Conservation (phyloP, 2,888 invertebrate species). For the Drosophila bunnanda region DNA sequence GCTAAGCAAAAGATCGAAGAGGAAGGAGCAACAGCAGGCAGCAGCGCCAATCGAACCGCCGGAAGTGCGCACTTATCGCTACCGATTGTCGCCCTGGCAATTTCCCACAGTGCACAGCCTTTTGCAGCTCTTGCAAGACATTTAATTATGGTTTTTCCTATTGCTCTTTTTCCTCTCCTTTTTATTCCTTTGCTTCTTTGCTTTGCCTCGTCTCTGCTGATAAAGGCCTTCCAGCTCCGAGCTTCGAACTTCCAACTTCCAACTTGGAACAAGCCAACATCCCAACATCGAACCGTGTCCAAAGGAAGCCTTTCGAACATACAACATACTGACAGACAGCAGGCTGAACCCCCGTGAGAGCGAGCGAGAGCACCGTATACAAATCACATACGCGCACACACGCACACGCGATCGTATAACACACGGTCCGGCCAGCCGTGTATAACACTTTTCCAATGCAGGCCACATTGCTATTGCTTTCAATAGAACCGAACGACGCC, state of each 20-base stretch:
- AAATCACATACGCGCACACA: slow-evolving; percentile 55
- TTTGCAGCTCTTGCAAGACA: slow-evolving; percentile 31
- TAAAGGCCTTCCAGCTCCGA: slow-evolving; percentile 27
- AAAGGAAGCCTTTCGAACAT: slow-evolving; percentile 21
- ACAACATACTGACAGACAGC: slow-evolving; percentile 23
- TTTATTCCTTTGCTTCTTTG: slow-evolving; percentile 3
- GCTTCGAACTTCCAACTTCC: slow-evolving; percentile 43
- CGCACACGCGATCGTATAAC: slow-evolving; percentile 66
- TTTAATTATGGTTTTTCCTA: slow-evolving; percentile 58
- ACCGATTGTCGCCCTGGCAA: slow-evolving; percentile 68
- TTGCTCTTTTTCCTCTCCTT: slow-evolving; percentile 1
- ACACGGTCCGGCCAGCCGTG: slow-evolving; percentile 33
- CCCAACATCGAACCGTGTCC: slow-evolving; percentile 62
- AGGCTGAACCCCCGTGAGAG: slow-evolving; percentile 18
- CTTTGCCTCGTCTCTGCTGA: slow-evolving; percentile 35
- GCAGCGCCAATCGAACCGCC: slow-evolving; percentile 49
- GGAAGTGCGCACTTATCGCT: slow-evolving; percentile 73
- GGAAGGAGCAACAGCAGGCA: slow-evolving; percentile 44
- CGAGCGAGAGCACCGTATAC: slow-evolving; percentile 65
- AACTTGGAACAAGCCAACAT: slow-evolving; percentile 58
- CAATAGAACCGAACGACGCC: slow-evolving; percentile 72
- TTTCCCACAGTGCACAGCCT: slow-evolving; percentile 58
- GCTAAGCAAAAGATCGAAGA: slow-evolving; percentile 27
- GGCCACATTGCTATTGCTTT: slow-evolving; percentile 53
- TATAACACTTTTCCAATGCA: slow-evolving; percentile 72